phyloP scores from a whole-genome alignment of 2,797 vertebrate species.

The Limosa lapponica region DNA sequence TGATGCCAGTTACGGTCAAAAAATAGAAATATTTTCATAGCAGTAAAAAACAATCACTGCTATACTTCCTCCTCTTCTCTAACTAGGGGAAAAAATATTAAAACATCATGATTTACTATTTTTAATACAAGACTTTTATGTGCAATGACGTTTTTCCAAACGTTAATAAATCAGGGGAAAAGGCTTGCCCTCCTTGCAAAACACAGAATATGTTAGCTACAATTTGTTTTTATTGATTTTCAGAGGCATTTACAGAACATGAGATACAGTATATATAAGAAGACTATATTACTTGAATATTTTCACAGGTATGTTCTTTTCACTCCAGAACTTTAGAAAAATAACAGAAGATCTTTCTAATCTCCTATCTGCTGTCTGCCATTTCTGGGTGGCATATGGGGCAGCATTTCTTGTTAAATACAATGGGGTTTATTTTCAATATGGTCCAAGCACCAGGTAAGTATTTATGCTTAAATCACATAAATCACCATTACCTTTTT shows the following conservation, averaged over 20 bases:
- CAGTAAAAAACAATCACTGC: not conserved
- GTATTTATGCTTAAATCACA: not conserved
- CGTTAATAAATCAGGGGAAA: not conserved
- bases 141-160: not conserved
- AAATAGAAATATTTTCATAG: not conserved
- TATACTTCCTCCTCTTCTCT: not conserved
- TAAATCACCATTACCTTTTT: not conserved
- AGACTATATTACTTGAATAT: not conserved
- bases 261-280: not conserved
- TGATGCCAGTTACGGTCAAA: not conserved
- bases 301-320: conserved; percentile 11
- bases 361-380: not conserved
- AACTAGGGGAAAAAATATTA: not conserved
- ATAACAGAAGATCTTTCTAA: not conserved
- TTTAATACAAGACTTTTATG: not conserved
- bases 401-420: not conserved
- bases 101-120: not conserved
- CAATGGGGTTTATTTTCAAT: not conserved
- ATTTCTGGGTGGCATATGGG: not conserved
- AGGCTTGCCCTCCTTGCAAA: not conserved
- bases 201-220: not conserved
- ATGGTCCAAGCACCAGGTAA: not conserved
- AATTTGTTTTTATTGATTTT: conserved; percentile 29
- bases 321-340: not conserved
- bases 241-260: not conserved